A percentile compares a stretch with the other conserved stretches of the same genome.
Evolutionary conservation across 2,888 invertebrate species (phyloP).

Genomic region (Yponomeuta cagnagella): DNA sequence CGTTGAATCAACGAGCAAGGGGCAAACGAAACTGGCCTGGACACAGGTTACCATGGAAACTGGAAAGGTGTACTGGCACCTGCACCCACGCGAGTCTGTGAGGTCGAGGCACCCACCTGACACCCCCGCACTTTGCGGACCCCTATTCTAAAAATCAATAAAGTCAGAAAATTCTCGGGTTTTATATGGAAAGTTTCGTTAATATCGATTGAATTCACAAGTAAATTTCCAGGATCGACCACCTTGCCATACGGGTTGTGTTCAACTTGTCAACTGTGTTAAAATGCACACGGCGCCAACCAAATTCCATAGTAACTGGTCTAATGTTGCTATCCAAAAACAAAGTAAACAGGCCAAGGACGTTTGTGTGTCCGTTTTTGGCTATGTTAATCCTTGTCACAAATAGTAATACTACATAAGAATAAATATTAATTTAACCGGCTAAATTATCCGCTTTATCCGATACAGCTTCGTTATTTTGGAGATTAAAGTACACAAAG

Average conservation of each 20-base stretch:
- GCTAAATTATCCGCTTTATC: background rate
- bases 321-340: slow-evolving; percentile 6
- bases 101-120: slow-evolving; percentile 18
- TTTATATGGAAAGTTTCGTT: background rate
- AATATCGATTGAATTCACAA: background rate
- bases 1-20: background rate
- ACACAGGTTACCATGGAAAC: slow-evolving; percentile 29
- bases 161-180: background rate
- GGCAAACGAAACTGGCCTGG: background rate
- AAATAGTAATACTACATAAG: background rate
- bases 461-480: too few species aligned
- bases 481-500: too few species aligned
- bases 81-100: slow-evolving; percentile 46
- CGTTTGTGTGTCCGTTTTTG: background rate
- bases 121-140: slow-evolving; percentile 27
- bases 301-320: background rate
- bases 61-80: slow-evolving; percentile 69
- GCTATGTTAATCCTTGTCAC: background rate
- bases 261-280: background rate
- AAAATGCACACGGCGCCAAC: background rate
- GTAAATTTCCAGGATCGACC: background rate
- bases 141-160: background rate
- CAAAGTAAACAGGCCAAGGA: background rate
- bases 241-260: background rate
- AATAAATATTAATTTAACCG: background rate